phyloP scores from a whole-genome alignment of 2,888 invertebrate genomes.

The Oscheius sp. region DNA sequence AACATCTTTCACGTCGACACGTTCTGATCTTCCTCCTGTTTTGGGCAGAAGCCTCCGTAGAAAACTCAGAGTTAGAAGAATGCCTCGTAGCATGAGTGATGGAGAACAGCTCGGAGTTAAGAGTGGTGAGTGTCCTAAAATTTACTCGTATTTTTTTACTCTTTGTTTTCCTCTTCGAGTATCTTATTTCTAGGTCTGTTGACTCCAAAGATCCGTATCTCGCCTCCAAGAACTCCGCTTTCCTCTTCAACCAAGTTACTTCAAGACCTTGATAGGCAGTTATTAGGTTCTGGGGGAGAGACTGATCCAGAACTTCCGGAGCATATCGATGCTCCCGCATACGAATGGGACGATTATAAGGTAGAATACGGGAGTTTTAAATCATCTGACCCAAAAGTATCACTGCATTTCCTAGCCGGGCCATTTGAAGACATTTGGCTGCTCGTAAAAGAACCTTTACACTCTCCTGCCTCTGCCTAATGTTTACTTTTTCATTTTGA shows the following conservation, averaged over 20 bases:
- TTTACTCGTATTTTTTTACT: background rate
- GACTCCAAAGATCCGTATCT: slow-evolving; percentile 45
- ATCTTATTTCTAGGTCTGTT: slow-evolving; percentile 30
- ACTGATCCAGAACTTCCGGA: slow-evolving; percentile 46
- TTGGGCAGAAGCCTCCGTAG: slow-evolving; percentile 36
- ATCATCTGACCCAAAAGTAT: slow-evolving; percentile 11
- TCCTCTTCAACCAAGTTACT: slow-evolving; percentile 45
- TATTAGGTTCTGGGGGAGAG: slow-evolving; percentile 39
- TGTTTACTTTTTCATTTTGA: slow-evolving; percentile 32
- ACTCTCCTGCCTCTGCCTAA: slow-evolving; percentile 29
- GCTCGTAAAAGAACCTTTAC: slow-evolving; percentile 37
- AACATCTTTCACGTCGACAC: slow-evolving; percentile 58
- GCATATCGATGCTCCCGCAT: slow-evolving; percentile 49
- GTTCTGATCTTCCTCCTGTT: slow-evolving; percentile 51
- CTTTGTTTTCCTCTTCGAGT: background rate
- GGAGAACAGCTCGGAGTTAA: slow-evolving; percentile 57
- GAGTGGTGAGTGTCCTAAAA: slow-evolving; percentile 27
- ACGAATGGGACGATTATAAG: slow-evolving; percentile 63
- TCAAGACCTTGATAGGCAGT: slow-evolving; percentile 40
- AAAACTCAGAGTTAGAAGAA: slow-evolving; percentile 45
- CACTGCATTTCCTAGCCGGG: slow-evolving; percentile 8
- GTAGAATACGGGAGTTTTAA: slow-evolving; percentile 37
- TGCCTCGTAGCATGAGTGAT: slow-evolving; percentile 61
- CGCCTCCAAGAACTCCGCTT: slow-evolving; percentile 48
- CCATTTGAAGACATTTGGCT: slow-evolving; percentile 14